Evolutionary conservation across 2,113 vertebrate genomes (phyloP), one percentile per base, ranked within the genome.

Genomic region (Romanogobio albipinnatus): DNA sequence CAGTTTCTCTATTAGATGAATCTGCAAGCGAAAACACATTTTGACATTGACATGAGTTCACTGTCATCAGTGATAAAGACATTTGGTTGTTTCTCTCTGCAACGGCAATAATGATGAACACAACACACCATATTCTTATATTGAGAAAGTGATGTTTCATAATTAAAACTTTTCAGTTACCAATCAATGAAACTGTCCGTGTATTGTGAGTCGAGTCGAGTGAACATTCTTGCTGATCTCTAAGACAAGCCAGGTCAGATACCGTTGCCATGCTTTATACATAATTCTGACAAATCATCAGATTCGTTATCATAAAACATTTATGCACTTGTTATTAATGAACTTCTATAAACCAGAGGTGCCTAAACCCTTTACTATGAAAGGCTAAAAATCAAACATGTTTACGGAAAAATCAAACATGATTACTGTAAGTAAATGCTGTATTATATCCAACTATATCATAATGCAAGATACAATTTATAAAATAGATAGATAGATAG

Each of bases 21-120:
- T 66, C 29, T 9, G 62, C 29, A 36, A 66, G 13, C 49, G 49
- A 51, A 4, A 19, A 68, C 29, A 19, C 15, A 43, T 36, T 81
- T 59, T 85, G 86, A 84, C 84, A 84, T 84, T 84, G 82, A 77
- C 81, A 81, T 49, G 43, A 51, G 19, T 9, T 76, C 36, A 81
- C 62, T 4, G 64, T 15, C 64, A 68, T 49, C 43, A 11, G 15
- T 22, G n/a, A 33, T 49, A 26, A 19, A 26, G 13, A 58, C 22
- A 1, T 68, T 10, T 36, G 15, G 19, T 43, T 10, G 9, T 71
- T 10, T 56, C 7, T 29, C 43, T 73, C 81, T 15, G n/a, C 19
- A 17, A 24, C 53, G 0, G 10, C 9, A 33, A 19, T 7, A 73
- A 56, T 3, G 13, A 36, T n/a, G 19, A 7, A 43, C 70, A 29